Evolutionary conservation across 2,888 invertebrate genomes (phyloP).

Genomic region (Volucella inanis): DNA sequence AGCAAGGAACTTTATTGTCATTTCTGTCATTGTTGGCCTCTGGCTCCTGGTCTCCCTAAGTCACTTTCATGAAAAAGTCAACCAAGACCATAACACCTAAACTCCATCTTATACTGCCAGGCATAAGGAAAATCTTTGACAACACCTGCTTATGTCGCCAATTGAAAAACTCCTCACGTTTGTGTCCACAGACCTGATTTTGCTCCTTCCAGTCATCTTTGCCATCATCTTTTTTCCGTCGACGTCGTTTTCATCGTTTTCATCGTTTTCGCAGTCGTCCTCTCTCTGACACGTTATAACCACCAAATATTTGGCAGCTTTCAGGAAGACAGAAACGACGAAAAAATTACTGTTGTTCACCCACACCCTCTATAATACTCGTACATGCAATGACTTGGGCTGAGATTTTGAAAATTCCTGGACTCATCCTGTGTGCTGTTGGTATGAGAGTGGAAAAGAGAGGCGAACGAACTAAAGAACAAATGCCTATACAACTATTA

Average conservation of each 20-base stretch:
- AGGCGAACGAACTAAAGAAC: slow-evolving; percentile 6
- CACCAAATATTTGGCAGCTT: slow-evolving; percentile 57
- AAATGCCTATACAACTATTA: slow-evolving; percentile 60
- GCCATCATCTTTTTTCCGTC: slow-evolving; percentile 8
- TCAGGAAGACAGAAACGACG: slow-evolving; percentile 23
- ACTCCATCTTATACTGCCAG: background rate
- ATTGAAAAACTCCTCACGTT: slow-evolving; percentile 73
- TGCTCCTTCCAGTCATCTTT: slow-evolving; percentile 34
- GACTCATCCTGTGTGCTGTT: background rate
- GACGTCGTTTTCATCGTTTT: background rate
- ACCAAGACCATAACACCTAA: background rate
- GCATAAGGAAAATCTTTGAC: slow-evolving; percentile 54
- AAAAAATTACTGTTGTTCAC: slow-evolving; percentile 19
- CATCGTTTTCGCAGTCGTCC: slow-evolving; percentile 6
- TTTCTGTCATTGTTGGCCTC: slow-evolving; percentile 24
- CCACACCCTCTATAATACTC: too few relatives aligned
- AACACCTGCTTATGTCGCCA: slow-evolving; percentile 72
- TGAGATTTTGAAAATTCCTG: slow-evolving; percentile 52
- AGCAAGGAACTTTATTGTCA: slow-evolving; percentile 55
- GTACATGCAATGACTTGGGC: slow-evolving; percentile 6
- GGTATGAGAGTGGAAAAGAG: too few relatives aligned
- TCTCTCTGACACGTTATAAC: slow-evolving; percentile 33
- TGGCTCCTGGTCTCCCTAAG: slow-evolving; percentile 21
- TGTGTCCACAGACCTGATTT: slow-evolving; percentile 69
- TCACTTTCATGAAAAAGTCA: slow-evolving; percentile 25